phyloP scores from a whole-genome alignment of 2,797 vertebrate species.

The Enteromius paludinosus region DNA sequence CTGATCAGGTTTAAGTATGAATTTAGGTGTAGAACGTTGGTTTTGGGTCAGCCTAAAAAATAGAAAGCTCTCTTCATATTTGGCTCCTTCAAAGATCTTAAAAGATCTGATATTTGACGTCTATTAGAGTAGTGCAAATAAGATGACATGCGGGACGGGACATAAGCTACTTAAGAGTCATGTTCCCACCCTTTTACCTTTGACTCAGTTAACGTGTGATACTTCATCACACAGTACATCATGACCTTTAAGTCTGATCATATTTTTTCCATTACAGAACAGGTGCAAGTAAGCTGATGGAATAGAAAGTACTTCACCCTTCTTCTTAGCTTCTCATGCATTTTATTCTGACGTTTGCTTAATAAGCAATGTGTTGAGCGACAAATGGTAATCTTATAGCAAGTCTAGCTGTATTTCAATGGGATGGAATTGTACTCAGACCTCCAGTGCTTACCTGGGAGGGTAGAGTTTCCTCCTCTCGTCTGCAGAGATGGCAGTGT shows the following conservation, averaged over 20 bases:
- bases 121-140: constrained; percentile 15
- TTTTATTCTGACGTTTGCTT: not conserved
- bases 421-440: not conserved
- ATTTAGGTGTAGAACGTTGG: not conserved
- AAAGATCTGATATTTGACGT: constrained; percentile 45
- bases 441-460: constrained; percentile 77
- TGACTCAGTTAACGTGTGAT: constrained; percentile 37
- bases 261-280: constrained; percentile 24
- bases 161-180: constrained; percentile 55
- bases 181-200: constrained; percentile 44
- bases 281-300: constrained; percentile 24
- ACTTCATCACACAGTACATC: constrained; percentile 39
- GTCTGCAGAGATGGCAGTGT: constrained; percentile 70
- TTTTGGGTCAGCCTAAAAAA: not conserved
- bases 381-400: not conserved
- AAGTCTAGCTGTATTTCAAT: not conserved
- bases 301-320: not conserved
- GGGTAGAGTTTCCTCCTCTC: constrained; percentile 84
- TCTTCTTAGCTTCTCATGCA: not conserved
- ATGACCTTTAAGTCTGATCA: constrained; percentile 24
- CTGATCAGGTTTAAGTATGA: not conserved
- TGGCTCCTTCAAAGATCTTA: constrained; percentile 1
- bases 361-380: not conserved
- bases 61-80: not conserved
- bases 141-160: constrained; percentile 2